Conservation (phyloP, 1,140 invertebrate genomes). For the Paraescarpia echinospica region DNA sequence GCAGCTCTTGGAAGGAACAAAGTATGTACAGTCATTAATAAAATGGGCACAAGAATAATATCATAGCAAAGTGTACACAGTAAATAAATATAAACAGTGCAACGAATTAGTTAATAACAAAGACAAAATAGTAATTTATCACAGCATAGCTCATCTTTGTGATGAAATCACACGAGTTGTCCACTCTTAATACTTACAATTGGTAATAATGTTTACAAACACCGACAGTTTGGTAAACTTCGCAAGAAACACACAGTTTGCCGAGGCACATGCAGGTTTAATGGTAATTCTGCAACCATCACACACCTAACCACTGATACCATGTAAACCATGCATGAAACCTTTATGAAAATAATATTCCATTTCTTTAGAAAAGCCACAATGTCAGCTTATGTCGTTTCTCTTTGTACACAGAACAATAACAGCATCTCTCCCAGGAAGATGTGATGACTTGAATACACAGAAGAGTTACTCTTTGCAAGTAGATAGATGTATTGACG, state of each 20-base stretch:
- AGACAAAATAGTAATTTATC: not conserved
- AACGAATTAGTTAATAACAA: not conserved
- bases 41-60: not conserved
- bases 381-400: not conserved
- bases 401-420: not conserved
- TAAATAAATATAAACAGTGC: conserved; percentile 6
- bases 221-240: not conserved
- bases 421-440: not conserved
- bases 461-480: not conserved
- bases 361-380: not conserved
- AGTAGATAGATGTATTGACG: not conserved
- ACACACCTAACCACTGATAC: not conserved
- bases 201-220: not conserved
- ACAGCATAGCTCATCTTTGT: not conserved
- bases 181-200: not conserved
- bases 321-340: not conserved
- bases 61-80: not conserved
- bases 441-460: not conserved
- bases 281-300: not conserved
- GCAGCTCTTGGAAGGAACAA: not conserved
- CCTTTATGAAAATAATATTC: not conserved
- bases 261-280: not conserved
- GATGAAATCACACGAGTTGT: not conserved
- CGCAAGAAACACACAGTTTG: not conserved
- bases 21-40: not conserved